Evolutionary conservation across 2,797 vertebrate species (phyloP), one percentile per base, ranked within the genome.

Genomic region (Pelodytes ibericus): DNA sequence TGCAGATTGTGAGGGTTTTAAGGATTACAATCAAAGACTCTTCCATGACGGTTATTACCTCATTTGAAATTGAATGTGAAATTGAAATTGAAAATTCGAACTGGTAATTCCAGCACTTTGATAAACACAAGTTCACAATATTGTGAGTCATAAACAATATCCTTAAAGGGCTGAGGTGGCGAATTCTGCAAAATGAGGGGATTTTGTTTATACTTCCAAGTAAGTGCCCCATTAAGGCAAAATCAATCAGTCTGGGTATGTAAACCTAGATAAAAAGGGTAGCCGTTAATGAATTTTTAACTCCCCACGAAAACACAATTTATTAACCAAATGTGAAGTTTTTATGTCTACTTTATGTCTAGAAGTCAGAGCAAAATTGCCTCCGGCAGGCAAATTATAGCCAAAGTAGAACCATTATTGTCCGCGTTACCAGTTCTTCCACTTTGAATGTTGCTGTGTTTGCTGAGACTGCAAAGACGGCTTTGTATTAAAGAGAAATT

Each of bases 321-420:
- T 75, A 75, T 69, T 51, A 58, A 29, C 44, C 65, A 53, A 33
- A 39, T 11, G 36, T 75, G 59, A 62, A 31, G 57, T 24, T 69
- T 69, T 62, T 30, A 36, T 53, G 53, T 51, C 29, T 33, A 16
- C 69, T 75, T 75, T 61, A 75, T 69, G 44, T 75, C 9, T 31
- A 20, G 44, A 29, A 51, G 24, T 51, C 30, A 57, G n/a, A 33
- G 62, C 10, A 26, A 60, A 62, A 59, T 16, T 36, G 11, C 27
- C 18, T 56, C 27, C 10, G 10, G 9, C 22, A 18, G 66, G 26
- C 30, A 69, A 61, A 9, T 9, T 5, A 13, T 22, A 9, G 58
- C 49, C 62, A 11, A n/a, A 24, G 31, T 22, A 29, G 22, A 36
- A 41, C 31, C 11, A 47, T 53, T 33, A 41, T 9, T 27, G 24